Conservation (phyloP, 2,888 invertebrate genomes). For the Calliopum simillimum region DNA sequence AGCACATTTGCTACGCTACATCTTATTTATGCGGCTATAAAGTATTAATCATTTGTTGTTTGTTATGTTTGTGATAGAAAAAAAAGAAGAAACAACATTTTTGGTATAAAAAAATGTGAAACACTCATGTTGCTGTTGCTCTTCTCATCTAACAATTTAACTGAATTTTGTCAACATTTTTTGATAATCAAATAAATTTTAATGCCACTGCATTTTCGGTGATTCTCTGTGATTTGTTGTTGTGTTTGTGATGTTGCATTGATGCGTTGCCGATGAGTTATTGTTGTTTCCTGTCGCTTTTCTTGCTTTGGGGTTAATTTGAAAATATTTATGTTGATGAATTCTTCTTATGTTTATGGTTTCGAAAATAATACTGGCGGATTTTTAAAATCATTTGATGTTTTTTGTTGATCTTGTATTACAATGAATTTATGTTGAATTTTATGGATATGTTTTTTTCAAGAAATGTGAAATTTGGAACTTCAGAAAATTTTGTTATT, state of each 20-base stretch:
- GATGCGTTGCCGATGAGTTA: constrained; percentile 18
- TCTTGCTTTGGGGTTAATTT: constrained; percentile 30
- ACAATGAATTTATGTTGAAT: too few relatives aligned
- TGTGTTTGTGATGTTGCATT: background rate
- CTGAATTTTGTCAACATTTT: constrained; percentile 22
- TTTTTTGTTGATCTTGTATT: too few relatives aligned
- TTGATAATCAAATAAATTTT: background rate
- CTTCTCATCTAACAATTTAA: background rate
- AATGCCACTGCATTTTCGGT: too few relatives aligned
- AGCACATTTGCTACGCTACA: too few relatives aligned
- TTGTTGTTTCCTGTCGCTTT: constrained; percentile 23
- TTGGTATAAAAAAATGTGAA: constrained; percentile 19
- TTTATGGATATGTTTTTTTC: too few relatives aligned
- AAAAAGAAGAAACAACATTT: constrained; percentile 29
- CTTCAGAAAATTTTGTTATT: too few relatives aligned
- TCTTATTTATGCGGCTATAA: too few relatives aligned
- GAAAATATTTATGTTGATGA: constrained; percentile 31
- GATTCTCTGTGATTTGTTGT: background rate
- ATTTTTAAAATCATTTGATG: too few relatives aligned
- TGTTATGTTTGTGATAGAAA: background rate
- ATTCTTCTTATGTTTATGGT: constrained; percentile 18
- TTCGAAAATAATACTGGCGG: background rate
- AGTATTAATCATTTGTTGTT: too few relatives aligned
- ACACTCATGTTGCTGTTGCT: constrained; percentile 14
- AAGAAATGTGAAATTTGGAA: too few relatives aligned